Evolutionary conservation across 2,797 vertebrate genomes (phyloP), one percentile per base, ranked within the genome.

Genomic region (Hippoglossus hippoglossus): DNA sequence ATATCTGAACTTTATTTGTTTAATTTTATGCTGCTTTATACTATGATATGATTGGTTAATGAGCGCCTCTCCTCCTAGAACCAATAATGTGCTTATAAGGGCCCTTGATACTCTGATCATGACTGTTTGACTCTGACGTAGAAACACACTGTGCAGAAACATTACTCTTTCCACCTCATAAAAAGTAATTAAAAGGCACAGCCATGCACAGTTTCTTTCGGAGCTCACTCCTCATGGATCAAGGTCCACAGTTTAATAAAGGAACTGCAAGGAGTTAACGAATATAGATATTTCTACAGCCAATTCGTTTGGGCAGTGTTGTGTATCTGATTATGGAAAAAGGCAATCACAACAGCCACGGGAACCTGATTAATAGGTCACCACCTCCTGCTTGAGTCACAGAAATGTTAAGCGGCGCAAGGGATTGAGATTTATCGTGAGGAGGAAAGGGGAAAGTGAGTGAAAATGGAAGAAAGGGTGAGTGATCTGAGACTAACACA

Each of bases 261-360:
- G 66, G 31, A 83, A 68, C 67, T 54, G 46, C 39, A 78, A 80
- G 46, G 71, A 82, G 63, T 82, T 82, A 52, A 84, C 1, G 0
- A 80, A 83, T 82, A 61, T 47, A 74, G 84, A 72, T 52, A 75
- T 81, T 83, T 80, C 67, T 62, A 54, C 53, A 83, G 78, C 77
- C 74, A 73, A 81, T 58, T 69, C 61, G 80, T 84, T 86, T 80
- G 72, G 77, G 64, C 79, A 57, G 4, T 75, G 80, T 89, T 89
- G 83, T 84, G 80, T 75, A 84, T 87, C 73, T 79, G 80, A 89
- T 85, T 88, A 86, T 83, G 81, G 81, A 91, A 90, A 88, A 90
- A 79, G 88, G 74, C 71, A 84, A 91, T 87, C 81, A 90, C 81
- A 91, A 86, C 74, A 88, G 74, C 86, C 86, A 89, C 67, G 51